A percentile compares a stretch with the other conserved stretches of the same genome.
phyloP scores from a whole-genome alignment of 2,888 invertebrate genomes.

The Coelinius sp. region DNA sequence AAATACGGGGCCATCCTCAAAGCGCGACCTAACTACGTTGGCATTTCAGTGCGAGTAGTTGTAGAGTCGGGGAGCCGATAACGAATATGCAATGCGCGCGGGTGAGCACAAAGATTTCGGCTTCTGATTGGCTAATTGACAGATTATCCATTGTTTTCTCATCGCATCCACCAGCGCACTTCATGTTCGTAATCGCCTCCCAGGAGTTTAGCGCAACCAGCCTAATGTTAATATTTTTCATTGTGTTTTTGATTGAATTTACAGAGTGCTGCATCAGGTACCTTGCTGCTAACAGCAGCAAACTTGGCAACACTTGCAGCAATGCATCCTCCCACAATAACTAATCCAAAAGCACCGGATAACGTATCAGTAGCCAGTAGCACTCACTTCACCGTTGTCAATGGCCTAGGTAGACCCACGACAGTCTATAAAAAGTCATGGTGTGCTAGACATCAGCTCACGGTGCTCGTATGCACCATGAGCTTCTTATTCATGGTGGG shows the following conservation, averaged over 20 bases:
- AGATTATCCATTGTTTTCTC: too few relatives aligned
- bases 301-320: slow-evolving; percentile 74
- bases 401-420: slow-evolving; percentile 78
- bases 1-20: too few relatives aligned
- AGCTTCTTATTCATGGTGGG: slow-evolving; percentile 86
- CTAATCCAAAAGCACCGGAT: slow-evolving; percentile 75
- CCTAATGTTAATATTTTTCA: neutral
- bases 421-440: slow-evolving; percentile 77
- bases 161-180: too few relatives aligned
- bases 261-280: slow-evolving; percentile 87
- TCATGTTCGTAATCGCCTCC: too few relatives aligned
- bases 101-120: too few relatives aligned
- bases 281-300: slow-evolving; percentile 84
- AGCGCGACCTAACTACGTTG: too few relatives aligned
- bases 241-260: slow-evolving; percentile 57
- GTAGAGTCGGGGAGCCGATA: too few relatives aligned
- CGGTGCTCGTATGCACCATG: slow-evolving; percentile 86
- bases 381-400: slow-evolving; percentile 89
- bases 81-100: too few relatives aligned
- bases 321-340: slow-evolving; percentile 70
- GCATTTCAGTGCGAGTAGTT: too few relatives aligned
- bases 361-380: slow-evolving; percentile 86
- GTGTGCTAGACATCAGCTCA: slow-evolving; percentile 86
- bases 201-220: too few relatives aligned
- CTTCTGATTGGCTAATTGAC: too few relatives aligned